A percentile compares a stretch with the other conserved stretches of the same genome.
phyloP scores from a whole-genome alignment of 2,888 invertebrate species.

The Drosophila falleni region DNA sequence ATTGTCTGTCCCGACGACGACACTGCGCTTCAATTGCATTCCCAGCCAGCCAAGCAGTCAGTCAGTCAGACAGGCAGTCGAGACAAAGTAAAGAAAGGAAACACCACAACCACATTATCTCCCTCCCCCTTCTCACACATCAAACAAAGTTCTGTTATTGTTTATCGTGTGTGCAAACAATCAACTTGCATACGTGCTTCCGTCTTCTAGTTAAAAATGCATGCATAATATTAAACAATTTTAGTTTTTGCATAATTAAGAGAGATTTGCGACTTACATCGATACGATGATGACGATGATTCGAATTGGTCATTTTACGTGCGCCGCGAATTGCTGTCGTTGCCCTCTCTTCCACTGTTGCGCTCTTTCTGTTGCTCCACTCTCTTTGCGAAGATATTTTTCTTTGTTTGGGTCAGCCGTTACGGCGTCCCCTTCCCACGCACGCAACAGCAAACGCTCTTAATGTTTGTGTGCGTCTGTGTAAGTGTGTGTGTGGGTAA shows the following conservation, averaged over 20 bases:
- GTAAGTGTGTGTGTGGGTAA: conserved; percentile 56
- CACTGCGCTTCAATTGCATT: conserved; percentile 54
- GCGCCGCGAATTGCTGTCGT: conserved; percentile 65
- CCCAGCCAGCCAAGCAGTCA: conserved; percentile 29
- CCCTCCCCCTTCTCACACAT: not conserved
- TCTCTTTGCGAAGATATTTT: conserved; percentile 48
- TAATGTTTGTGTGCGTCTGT: conserved; percentile 15
- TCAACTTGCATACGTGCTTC: conserved; percentile 11
- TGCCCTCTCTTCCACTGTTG: conserved; percentile 44
- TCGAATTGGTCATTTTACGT: conserved; percentile 78
- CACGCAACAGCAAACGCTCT: conserved; percentile 56
- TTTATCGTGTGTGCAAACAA: conserved; percentile 14
- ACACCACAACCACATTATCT: not conserved
- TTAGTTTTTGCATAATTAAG: conserved; percentile 7
- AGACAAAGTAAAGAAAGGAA: conserved; percentile 41
- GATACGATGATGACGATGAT: conserved; percentile 70
- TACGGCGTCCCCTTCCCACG: conserved; percentile 61
- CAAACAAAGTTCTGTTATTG: conserved; percentile 36
- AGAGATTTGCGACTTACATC: conserved; percentile 67
- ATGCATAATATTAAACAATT: conserved; percentile 9
- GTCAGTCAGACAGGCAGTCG: conserved; percentile 2
- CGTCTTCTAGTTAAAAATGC: conserved; percentile 9
- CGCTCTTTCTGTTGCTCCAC: conserved; percentile 9
- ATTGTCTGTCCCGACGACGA: conserved; percentile 38
- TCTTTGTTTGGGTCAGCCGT: conserved; percentile 68